A percentile compares a stretch with the other conserved stretches of the same genome.
Evolutionary conservation across 2,113 vertebrate genomes (phyloP).

Genomic region (Grammomys surdaster): DNA sequence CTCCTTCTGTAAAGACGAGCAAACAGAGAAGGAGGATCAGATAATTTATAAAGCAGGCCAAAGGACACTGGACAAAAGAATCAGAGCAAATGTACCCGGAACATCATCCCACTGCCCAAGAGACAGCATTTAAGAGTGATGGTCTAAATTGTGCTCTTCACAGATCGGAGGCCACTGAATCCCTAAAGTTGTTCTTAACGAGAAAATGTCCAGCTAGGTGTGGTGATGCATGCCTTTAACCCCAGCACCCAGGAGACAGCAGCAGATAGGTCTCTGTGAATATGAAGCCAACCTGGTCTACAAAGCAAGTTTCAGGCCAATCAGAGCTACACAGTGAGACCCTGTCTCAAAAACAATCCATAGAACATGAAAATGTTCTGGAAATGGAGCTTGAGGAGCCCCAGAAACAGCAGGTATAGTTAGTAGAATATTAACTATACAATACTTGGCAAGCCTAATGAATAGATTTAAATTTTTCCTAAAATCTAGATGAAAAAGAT

Average conservation of each 20-base stretch:
- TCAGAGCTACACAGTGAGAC: neutral
- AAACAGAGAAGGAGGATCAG: conserved; percentile 25
- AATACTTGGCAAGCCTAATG: neutral
- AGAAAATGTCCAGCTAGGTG: neutral
- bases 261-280: neutral
- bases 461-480: neutral
- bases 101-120: neutral
- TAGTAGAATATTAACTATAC: neutral
- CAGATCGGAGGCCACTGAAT: neutral
- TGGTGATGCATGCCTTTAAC: neutral
- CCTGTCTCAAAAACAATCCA: neutral
- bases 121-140: neutral
- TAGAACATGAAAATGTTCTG: neutral
- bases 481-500: neutral
- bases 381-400: neutral
- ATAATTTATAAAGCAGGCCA: neutral
- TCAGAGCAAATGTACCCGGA: neutral
- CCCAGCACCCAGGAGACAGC: neutral
- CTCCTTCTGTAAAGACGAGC: conserved; percentile 47
- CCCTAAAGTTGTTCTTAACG: conserved; percentile 2
- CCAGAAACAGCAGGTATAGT: neutral
- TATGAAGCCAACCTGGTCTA: neutral
- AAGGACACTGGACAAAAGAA: neutral
- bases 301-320: neutral
- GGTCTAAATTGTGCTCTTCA: neutral